Evolutionary conservation across 2,113 vertebrate genomes (phyloP).

Genomic region (Saimiri boliviensis): DNA sequence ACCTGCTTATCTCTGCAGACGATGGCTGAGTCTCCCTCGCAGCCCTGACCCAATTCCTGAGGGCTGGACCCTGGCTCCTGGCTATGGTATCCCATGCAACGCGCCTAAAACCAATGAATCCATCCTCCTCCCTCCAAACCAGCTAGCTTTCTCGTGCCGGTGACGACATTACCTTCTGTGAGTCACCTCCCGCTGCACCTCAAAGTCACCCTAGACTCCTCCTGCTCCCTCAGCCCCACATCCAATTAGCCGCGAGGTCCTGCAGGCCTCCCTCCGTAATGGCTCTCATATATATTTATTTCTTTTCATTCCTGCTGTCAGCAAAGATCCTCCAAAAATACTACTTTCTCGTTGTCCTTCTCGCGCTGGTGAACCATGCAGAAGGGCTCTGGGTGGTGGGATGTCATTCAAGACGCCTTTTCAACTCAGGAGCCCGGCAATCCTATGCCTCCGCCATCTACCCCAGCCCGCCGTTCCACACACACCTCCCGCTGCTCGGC

Average conservation of each 20-base stretch:
- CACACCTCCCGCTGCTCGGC: fast-evolving
- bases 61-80: fast-evolving
- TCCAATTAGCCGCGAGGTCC: not conserved
- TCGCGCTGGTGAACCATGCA: not conserved
- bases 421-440: not conserved
- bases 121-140: not conserved
- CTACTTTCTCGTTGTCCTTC: not conserved
- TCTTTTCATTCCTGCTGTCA: not conserved
- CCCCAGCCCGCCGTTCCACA: not conserved
- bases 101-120: not conserved
- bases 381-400: not conserved
- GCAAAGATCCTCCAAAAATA: not conserved
- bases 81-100: not conserved
- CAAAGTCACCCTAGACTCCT: not conserved
- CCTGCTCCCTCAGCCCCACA: not conserved
- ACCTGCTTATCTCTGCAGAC: fast-evolving
- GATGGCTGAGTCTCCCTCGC: not conserved
- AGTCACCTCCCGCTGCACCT: too few species aligned
- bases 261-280: not conserved
- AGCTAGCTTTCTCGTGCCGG: not conserved
- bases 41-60: not conserved
- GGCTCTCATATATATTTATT: not conserved
- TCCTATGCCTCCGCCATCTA: fast-evolving
- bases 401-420: not conserved
- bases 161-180: fast-evolving